These are phyloP conservation scores for Proterorhinus semilunaris DNA, from an alignment of 2,113 vertebrate genomes.

Conservation along the genomic window DNA sequence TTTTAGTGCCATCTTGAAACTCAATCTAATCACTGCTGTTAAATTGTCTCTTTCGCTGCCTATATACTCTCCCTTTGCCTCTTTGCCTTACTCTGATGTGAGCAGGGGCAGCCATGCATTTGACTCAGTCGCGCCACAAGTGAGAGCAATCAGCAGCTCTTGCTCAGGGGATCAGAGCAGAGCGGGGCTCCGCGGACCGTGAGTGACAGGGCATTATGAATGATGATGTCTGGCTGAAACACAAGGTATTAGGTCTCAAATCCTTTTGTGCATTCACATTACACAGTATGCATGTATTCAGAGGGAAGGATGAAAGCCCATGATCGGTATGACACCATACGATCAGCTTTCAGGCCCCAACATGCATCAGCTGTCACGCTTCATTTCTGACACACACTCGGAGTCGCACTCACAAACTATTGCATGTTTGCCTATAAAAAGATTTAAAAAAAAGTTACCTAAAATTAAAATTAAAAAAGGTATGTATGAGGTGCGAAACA, in stretches of 20 bases:
- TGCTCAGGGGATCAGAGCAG: conserved; percentile 9
- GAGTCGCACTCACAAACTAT: no score
- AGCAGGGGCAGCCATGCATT: conserved; percentile 13
- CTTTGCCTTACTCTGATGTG: not conserved
- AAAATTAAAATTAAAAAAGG: no score
- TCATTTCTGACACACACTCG: no score
- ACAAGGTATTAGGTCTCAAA: conserved; percentile 1
- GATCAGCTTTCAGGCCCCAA: no score
- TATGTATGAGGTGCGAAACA: no score
- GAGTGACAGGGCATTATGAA: not conserved
- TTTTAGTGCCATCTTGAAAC: conserved; percentile 1
- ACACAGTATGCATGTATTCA: not conserved
- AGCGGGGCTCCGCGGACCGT: not conserved
- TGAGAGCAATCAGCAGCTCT: conserved; percentile 21
- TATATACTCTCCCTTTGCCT: conserved; percentile 2
- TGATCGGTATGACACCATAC: not conserved
- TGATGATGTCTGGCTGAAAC: not conserved
- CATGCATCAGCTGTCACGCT: not conserved
- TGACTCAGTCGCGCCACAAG: conserved; percentile 15
- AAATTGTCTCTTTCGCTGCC: conserved; percentile 8
- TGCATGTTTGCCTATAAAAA: no score
- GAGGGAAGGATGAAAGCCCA: not conserved
- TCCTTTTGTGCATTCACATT: not conserved
- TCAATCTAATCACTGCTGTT: conserved; percentile 2
- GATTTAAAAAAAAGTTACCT: no score